phyloP scores from a whole-genome alignment of 2,797 vertebrate species.

The Leptodactylus fallax region DNA sequence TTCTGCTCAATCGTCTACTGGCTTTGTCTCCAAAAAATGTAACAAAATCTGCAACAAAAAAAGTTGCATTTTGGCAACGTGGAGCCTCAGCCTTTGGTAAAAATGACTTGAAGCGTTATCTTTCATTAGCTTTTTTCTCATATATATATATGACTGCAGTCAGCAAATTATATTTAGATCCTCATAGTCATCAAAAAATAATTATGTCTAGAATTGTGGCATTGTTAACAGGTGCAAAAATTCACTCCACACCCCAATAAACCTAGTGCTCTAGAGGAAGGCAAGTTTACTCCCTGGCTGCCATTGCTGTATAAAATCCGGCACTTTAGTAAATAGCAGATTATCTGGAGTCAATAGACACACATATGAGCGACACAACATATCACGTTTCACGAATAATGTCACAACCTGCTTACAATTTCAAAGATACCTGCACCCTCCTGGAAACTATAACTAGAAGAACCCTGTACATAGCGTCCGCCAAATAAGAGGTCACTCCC shows the following conservation, averaged over 20 bases:
- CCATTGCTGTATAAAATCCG: neutral
- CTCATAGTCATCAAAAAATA: slow-evolving; percentile 8
- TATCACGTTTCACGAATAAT: neutral
- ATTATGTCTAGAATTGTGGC: slow-evolving; percentile 12
- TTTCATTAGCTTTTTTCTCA: neutral
- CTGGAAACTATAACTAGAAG: neutral
- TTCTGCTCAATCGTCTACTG: too few relatives aligned
- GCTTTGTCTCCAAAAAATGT: too few relatives aligned
- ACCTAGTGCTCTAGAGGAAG: neutral
- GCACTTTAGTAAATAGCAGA: neutral
- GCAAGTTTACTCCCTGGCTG: neutral
- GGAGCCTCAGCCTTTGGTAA: too few relatives aligned
- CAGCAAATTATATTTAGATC: slow-evolving; percentile 3
- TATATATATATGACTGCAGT: neutral
- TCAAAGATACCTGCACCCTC: neutral
- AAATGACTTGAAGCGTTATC: neutral
- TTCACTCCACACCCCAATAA: slow-evolving; percentile 15
- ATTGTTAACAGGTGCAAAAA: slow-evolving; percentile 9
- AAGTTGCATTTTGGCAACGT: too few relatives aligned
- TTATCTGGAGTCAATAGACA: neutral
- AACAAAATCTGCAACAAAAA: too few relatives aligned
- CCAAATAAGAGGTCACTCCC: slow-evolving; percentile 31
- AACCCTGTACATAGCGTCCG: neutral
- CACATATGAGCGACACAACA: neutral
- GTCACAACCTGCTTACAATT: neutral